Base-by-base conservation (phyloP, 2,888 invertebrate genomes). In the Autographa gamma region DNA sequence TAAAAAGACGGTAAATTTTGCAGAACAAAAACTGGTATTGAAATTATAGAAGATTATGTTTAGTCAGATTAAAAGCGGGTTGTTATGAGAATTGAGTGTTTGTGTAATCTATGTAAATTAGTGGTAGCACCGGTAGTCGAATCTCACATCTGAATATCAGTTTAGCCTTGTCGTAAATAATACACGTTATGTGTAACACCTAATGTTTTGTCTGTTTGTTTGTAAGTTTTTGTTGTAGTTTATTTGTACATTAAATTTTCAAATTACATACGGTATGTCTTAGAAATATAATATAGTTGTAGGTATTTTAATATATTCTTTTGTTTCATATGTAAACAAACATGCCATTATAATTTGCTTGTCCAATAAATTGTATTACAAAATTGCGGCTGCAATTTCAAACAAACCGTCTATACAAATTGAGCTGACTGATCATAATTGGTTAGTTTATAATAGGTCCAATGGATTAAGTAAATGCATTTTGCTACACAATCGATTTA, bases 1-100 rank as follows among this genome's bases (percentile, higher is more conserved):
- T 84, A 83, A 80, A 82, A 77, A 80, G 68, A 65, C 75, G 32
- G 73, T 82, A 73, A 82, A 79, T 77, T 77, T 77, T 69, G 63
- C 48, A 14, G 60, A 76, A 77, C 77, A 73, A 82, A 79, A 82
- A 84, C 82, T 73, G 72, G 80, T 84, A 77, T 77, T 68, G 60
- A 82, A 80, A 82, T 80, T 71, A 82, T 63, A 69, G 38, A 66
- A 71, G 73, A 79, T 84, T 72, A 71, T 66, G 65, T 66, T 73
- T 71, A 69, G 65, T 69, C 67, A 66, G 71, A 74, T 77, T 79
- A 76, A 71, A 74, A 73, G 38, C 58, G 38, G 63, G 59, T 16
- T 60, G 66, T 81, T 66, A 76, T 65, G 66, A 16, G 61, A 66
- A 66, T 74, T 59, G 60, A 70, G 82, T 84, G 81, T 84, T 84